These are phyloP conservation scores for Urocolius indicus DNA, from an alignment of 2,113 vertebrate species.

Conservation along the genomic window DNA sequence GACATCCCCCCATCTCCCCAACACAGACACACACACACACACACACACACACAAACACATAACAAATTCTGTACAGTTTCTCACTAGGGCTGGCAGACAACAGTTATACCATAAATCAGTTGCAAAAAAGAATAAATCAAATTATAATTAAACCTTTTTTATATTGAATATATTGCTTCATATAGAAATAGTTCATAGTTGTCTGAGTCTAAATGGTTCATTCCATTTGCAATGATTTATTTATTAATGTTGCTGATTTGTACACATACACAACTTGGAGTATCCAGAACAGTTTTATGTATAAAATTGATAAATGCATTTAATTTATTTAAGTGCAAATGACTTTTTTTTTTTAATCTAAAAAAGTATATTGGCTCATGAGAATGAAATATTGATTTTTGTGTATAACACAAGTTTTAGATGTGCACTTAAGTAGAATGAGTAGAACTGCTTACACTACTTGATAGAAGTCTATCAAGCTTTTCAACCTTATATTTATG, in stretches of 20 bases:
- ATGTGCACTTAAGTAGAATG: not conserved
- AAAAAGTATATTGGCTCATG: slow-evolving; percentile 11
- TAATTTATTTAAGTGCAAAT: slow-evolving; percentile 53
- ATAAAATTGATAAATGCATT: slow-evolving; percentile 42
- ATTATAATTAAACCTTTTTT: not conserved
- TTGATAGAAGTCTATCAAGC: not conserved
- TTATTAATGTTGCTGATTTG: slow-evolving; percentile 22
- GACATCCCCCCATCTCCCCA: rapidly evolving
- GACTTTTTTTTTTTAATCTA: slow-evolving; percentile 1
- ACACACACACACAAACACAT: not conserved
- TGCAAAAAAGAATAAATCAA: not conserved
- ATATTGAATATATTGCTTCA: not conserved
- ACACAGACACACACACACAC: rapidly evolving
- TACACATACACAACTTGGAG: not conserved
- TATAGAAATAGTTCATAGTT: not conserved
- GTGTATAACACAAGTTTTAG: not conserved
- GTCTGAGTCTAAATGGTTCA: not conserved
- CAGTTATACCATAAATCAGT: not conserved
- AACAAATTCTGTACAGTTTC: not conserved
- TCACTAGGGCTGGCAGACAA: not conserved
- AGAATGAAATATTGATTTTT: slow-evolving; percentile 59
- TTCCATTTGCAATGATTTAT: not conserved
- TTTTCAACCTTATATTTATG: slow-evolving; percentile 8
- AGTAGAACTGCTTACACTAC: not conserved
- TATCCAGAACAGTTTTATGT: not conserved